These are phyloP conservation scores for Hydrocynus forskahlii DNA, from an alignment of 2,797 vertebrate species.

Conservation along the genomic window DNA sequence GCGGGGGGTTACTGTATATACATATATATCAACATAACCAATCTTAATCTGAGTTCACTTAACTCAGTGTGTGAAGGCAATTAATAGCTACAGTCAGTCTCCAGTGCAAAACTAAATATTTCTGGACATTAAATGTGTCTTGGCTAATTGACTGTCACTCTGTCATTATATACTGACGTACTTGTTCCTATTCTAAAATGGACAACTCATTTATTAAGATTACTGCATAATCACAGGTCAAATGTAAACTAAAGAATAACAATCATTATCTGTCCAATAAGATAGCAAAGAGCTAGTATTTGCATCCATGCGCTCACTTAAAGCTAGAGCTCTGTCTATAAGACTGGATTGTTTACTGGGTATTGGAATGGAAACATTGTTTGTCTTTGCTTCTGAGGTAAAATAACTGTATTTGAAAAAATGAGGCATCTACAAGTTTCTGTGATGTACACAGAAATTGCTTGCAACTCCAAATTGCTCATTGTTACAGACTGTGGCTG, in stretches of 20 bases:
- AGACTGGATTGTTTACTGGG: slow-evolving; percentile 1
- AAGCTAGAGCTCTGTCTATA: background rate
- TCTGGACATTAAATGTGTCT: too few species aligned
- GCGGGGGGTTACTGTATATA: too few species aligned
- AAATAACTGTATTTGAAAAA: slow-evolving; percentile 9
- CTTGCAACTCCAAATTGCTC: slow-evolving; percentile 8
- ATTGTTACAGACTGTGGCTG: slow-evolving; percentile 5
- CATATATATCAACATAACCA: too few species aligned
- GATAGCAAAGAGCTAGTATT: background rate
- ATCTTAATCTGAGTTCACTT: background rate
- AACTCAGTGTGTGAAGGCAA: too few species aligned
- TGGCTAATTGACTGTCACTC: background rate
- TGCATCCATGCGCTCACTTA: background rate
- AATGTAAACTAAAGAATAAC: too few species aligned
- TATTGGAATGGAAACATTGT: background rate
- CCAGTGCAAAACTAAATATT: too few species aligned
- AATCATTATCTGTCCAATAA: too few species aligned
- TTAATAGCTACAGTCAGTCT: too few species aligned
- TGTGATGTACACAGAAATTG: background rate
- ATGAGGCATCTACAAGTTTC: background rate
- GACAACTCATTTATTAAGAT: background rate
- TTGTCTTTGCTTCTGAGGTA: background rate
- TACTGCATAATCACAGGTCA: too few species aligned
- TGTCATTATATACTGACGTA: background rate
- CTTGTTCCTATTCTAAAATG: background rate